phyloP scores from a whole-genome alignment of 2,797 vertebrate species.

The Eospalax fontanierii region DNA sequence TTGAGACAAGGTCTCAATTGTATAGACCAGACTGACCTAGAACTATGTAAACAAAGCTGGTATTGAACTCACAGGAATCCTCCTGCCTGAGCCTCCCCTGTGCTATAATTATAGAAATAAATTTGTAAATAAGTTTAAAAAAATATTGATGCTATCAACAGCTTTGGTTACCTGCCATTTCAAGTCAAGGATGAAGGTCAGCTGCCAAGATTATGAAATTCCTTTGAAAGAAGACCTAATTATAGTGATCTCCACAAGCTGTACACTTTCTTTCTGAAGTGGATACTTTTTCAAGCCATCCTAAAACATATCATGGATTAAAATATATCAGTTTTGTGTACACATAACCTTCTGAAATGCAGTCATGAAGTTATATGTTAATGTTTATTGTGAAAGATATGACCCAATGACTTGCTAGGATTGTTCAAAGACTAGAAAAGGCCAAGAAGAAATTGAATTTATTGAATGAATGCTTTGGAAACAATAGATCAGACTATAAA shows the following conservation, averaged over 20 bases:
- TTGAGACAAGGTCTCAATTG: neutral
- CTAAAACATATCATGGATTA: neutral
- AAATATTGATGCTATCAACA: constrained; percentile 23
- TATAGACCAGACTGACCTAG: neutral
- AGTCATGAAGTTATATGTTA: neutral
- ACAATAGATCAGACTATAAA: constrained; percentile 25
- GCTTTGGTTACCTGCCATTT: constrained; percentile 4
- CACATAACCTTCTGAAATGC: constrained; percentile 2
- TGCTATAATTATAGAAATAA: too few relatives aligned
- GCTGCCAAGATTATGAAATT: neutral
- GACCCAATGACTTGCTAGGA: neutral
- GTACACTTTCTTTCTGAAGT: constrained; percentile 17
- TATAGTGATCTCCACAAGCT: neutral
- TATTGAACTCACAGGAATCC: neutral
- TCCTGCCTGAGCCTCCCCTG: neutral
- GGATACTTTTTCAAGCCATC: neutral
- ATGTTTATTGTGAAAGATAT: neutral
- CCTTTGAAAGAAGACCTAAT: neutral
- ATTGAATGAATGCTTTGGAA: constrained; percentile 22
- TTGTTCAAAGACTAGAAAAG: constrained; percentile 35
- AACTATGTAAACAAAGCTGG: neutral
- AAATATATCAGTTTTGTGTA: neutral
- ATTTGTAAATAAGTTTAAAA: neutral
- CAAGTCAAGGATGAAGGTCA: neutral
- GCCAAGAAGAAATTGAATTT: neutral